These are phyloP conservation scores for Heterotilapia buettikoferi DNA, from an alignment of 2,113 vertebrate species.

Conservation along the genomic window DNA sequence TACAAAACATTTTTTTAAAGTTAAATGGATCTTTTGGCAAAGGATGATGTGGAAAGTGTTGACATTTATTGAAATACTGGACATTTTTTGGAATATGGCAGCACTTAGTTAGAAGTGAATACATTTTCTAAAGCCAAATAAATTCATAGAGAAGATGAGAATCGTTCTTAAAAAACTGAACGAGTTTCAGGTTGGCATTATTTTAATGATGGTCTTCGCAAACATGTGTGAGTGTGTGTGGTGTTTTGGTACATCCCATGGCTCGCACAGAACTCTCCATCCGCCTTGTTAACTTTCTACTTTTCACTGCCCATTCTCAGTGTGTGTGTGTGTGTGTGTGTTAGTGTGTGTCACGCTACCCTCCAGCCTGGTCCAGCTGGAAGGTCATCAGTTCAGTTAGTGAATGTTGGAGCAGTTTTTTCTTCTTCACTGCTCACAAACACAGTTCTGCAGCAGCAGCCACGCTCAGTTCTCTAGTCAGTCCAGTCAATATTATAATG, in stretches of 20 bases:
- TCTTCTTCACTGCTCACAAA: slow-evolving; percentile 16
- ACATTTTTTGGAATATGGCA: background rate
- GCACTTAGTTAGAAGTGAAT: background rate
- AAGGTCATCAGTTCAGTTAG: slow-evolving; percentile 43
- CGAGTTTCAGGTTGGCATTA: background rate
- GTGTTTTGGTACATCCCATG: background rate
- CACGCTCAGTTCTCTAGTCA: rapidly evolving
- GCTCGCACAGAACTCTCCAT: slow-evolving; percentile 32
- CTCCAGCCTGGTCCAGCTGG: slow-evolving; percentile 53
- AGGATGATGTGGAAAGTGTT: rapidly evolving
- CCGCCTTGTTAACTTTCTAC: slow-evolving; percentile 43
- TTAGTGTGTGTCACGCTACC: slow-evolving; percentile 18
- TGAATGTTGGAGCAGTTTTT: slow-evolving; percentile 16
- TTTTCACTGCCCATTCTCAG: slow-evolving; percentile 1
- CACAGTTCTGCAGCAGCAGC: background rate
- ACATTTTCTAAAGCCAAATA: background rate
- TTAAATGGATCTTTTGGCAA: background rate
- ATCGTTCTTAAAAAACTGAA: background rate
- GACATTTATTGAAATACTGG: background rate
- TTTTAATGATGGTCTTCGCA: background rate
- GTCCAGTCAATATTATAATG: background rate
- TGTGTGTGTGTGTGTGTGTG: background rate
- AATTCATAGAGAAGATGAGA: background rate
- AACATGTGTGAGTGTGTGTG: background rate
- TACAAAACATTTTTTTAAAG: background rate